A percentile compares a stretch with the other conserved stretches of the same genome.
phyloP scores from a whole-genome alignment of 2,113 vertebrate genomes.

The Limnothrissa miodon region DNA sequence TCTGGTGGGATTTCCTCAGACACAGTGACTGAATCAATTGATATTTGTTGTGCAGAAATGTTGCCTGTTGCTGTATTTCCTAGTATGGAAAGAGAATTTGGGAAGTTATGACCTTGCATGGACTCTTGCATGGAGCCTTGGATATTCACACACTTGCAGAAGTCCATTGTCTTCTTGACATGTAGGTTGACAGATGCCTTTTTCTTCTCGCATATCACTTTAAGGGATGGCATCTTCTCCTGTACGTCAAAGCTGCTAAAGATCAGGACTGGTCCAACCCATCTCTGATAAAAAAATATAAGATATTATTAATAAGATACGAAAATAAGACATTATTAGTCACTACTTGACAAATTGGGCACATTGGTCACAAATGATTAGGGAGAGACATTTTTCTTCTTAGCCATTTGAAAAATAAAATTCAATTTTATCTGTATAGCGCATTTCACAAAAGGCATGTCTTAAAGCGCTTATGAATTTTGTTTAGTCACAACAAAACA shows the following conservation, averaged over 20 bases:
- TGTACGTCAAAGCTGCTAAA: constrained; percentile 63
- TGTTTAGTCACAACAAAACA: too few species aligned
- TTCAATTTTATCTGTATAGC: too few species aligned
- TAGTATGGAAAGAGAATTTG: constrained; percentile 40
- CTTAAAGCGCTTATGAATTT: too few species aligned
- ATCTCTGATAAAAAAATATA: constrained; percentile 60
- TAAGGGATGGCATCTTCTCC: constrained; percentile 44
- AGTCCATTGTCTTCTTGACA: neutral
- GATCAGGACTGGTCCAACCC: constrained; percentile 64
- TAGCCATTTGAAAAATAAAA: too few species aligned
- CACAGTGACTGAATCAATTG: constrained; percentile 83
- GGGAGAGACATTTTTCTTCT: too few species aligned
- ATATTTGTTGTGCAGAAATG: constrained; percentile 72
- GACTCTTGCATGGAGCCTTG: neutral
- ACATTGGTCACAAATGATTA: neutral
- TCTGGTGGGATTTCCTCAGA: constrained; percentile 60
- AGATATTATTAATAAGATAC: constrained; percentile 17
- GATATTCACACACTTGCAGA: neutral
- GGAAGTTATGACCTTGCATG: constrained; percentile 20
- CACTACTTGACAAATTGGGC: too few species aligned
- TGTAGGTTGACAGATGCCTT: neutral
- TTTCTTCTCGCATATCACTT: constrained; percentile 48
- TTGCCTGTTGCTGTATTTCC: constrained; percentile 50
- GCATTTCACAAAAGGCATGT: too few species aligned
- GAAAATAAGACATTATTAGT: neutral